Base-by-base conservation (phyloP, 2,797 vertebrate genomes). In the Scomberomorus guttatus region DNA sequence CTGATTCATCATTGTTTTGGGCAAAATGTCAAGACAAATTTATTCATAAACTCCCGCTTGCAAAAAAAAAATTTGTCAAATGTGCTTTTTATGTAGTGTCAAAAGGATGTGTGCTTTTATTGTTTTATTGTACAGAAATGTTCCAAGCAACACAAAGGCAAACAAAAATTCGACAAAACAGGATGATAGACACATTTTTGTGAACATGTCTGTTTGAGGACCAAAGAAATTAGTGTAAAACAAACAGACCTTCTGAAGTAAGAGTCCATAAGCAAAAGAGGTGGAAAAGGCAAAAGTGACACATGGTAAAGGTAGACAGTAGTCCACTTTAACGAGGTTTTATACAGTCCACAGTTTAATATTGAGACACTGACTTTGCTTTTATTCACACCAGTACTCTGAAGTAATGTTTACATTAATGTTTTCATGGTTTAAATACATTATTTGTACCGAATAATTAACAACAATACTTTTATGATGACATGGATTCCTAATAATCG, bases 1-100 rank as follows among this genome's bases (percentile, higher is more conserved):
- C 24, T 75, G 83, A 82, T 77, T 87, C 58, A 68, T 83, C 60
- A 58, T 80, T 79, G 78, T 81, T 87, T 83, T 59, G 7, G 50
- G 67, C 15, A 65, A 67, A 80, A 59, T 67, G 52, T 73, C 55
- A 42, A 75, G 63, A 63, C 52, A 77, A 74, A 78, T 80, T 3
- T 71, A 66, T 84, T 82, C 48, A 55, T 12, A 55, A 75, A 58
- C 25, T 32, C 48, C 18, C 44, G 32, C 54, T 51, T 59, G 22
- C 24, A 32, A 34, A 44, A 20, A 29, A 34, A 44, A 22, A 0
- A 22, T 1, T 22, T 44, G 4, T 52, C 60, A 72, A 50, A 64
- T 62, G 54, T 34, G 66, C 3, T 68, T 84, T 80, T 59, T 75
- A 58, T 58, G 66, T 55, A 7, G 56, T 42, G 24, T 61, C 59